Conservation (phyloP, 2,113 vertebrate genomes). For the Poecilia latipinna region DNA sequence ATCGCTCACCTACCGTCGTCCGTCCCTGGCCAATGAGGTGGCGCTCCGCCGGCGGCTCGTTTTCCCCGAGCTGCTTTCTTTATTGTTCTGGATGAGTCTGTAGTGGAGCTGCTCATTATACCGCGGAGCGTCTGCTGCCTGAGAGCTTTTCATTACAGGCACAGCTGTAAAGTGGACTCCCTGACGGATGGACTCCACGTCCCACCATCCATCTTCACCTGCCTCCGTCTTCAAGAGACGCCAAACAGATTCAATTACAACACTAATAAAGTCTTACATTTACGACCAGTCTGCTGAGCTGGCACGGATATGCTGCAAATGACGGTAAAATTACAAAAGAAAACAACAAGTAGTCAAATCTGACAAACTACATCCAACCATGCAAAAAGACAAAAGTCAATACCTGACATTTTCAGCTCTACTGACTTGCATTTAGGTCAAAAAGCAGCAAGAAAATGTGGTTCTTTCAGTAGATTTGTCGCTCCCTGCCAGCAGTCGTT, state of each 20-base stretch:
- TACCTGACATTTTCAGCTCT: neutral
- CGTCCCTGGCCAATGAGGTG: conserved; percentile 49
- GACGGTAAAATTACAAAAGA: neutral
- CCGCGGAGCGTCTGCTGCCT: conserved; percentile 19
- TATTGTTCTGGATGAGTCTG: conserved; percentile 49
- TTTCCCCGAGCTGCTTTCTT: conserved; percentile 50
- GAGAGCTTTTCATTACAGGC: conserved; percentile 42
- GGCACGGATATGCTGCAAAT: neutral
- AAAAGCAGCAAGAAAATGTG: neutral
- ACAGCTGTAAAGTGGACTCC: conserved; percentile 14
- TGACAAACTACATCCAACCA: neutral
- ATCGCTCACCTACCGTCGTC: conserved; percentile 35
- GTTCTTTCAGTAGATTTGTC: neutral
- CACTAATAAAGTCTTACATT: neutral
- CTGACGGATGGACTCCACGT: conserved; percentile 4
- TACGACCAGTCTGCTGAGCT: neutral
- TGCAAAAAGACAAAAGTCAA: neutral
- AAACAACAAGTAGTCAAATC: neutral
- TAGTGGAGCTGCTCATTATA: conserved; percentile 24
- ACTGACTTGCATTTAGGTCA: neutral
- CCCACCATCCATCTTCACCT: neutral
- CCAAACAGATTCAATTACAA: neutral
- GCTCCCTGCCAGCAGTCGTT: neutral
- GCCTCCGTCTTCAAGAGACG: neutral
- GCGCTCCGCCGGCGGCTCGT: neutral